Base-by-base conservation (phyloP, 1,140 invertebrate species). In the Drosophila chauvacae region DNA sequence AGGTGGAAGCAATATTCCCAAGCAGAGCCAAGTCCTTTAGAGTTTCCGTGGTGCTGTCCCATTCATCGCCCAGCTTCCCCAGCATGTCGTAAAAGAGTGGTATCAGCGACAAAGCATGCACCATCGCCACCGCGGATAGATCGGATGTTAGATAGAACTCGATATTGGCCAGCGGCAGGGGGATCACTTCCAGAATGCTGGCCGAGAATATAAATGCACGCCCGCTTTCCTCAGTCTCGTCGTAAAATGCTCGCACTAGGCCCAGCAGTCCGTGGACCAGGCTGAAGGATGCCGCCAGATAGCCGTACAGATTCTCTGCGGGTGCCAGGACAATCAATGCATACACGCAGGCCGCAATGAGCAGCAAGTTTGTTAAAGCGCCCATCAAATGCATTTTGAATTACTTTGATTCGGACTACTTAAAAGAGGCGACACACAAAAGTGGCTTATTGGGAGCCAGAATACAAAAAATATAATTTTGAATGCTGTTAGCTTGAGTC, bases 21-120 rank as follows among this genome's bases (percentile, higher is more conserved):
- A 90, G n/a, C 16, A 91, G 37, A 3, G 84, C 74, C 0, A 91
- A 1, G 57, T 91, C 88, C 63, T 82, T 90, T 0, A 90, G 62
- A 10, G 53, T 68, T 4, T 76, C 69, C 5, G 68, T 82, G n/a
- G 64, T 47, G 4, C 33, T 37, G 44, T 77, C 80, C 39, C 47
- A 74, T 2, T 87, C 88, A 14, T 81, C 79, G 14, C 53, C 57
- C 28, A 88, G 7, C 35, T 78, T 85, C 1, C 68, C 72, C 53
- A 82, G 50, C 16, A 82, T 42, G 56, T 91, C 81, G 23, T 91
- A 91, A 5, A 91, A 23, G 16, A 91, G 42, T 11, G 82, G 64
- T 20, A 91, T 80, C 0, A 91, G 35, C 9, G 84, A 78, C n/a
- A 91, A 7, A 6, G 26, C 57, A 33, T 83, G 83, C 7, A 83